These are phyloP conservation scores for Epicauta chinensis DNA, from an alignment of 1,140 invertebrate species.

Conservation along the genomic window DNA sequence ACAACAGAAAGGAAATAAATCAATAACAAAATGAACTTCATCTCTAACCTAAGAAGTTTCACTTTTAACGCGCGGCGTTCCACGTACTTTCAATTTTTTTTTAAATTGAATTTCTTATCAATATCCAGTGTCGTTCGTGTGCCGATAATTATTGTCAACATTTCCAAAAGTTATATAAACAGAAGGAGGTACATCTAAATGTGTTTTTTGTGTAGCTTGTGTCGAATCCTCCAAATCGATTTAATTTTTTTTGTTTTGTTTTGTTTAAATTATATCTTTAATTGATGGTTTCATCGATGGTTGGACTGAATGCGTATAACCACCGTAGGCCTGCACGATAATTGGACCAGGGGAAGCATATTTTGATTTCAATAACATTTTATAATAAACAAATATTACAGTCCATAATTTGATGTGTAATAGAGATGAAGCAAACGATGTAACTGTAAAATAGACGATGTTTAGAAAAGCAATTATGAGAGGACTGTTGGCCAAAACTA, in stretches of 20 bases:
- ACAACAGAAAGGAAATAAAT: too few species aligned
- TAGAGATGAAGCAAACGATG: slow-evolving; percentile 5
- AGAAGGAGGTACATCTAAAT: background rate
- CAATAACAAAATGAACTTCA: too few species aligned
- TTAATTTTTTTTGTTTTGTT: too few species aligned
- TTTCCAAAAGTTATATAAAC: background rate
- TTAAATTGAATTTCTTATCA: background rate
- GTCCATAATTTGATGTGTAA: slow-evolving; percentile 16
- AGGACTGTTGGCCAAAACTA: too few species aligned
- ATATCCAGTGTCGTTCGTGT: background rate
- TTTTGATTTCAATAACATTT: slow-evolving; percentile 1
- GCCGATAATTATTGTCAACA: background rate
- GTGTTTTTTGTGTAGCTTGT: too few species aligned
- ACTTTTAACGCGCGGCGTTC: too few species aligned
- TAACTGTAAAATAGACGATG: slow-evolving; percentile 13
- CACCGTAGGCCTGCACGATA: slow-evolving; percentile 16
- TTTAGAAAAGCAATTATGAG: too few species aligned
- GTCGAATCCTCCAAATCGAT: too few species aligned
- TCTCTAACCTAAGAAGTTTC: too few species aligned
- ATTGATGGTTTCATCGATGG: slow-evolving; percentile 6
- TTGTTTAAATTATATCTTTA: slow-evolving; percentile 17
- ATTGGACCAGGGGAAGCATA: slow-evolving; percentile 7
- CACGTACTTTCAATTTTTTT: too few species aligned
- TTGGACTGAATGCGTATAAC: slow-evolving; percentile 18
- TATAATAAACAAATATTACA: slow-evolving; percentile 15